Percentiles rank a stretch among this genome's conserved stretches.
Evolutionary conservation across 2,888 invertebrate genomes (phyloP).

Genomic region (Thereva nobilitata): DNA sequence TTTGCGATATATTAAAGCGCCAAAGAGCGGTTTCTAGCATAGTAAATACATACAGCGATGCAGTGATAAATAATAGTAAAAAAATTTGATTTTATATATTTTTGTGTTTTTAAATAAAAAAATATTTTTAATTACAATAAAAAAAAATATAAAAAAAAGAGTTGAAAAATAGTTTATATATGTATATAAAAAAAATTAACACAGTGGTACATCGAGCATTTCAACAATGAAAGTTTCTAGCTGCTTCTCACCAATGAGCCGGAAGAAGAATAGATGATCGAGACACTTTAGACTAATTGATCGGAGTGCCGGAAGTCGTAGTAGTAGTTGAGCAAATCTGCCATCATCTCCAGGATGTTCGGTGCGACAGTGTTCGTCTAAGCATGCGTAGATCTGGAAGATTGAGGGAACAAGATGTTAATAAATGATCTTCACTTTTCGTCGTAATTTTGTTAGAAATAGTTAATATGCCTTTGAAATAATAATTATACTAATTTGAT

Average conservation of each 20-base stretch:
- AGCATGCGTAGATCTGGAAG: slow-evolving; percentile 76
- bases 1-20: slow-evolving; percentile 12
- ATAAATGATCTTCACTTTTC: no score
- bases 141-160: slow-evolving; percentile 3
- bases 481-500: no score
- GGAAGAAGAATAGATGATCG: slow-evolving; percentile 93
- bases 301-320: slow-evolving; percentile 85
- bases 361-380: slow-evolving; percentile 92
- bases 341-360: slow-evolving; percentile 90
- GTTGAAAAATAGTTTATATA: no score
- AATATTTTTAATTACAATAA: neutral
- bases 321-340: slow-evolving; percentile 90
- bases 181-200: slow-evolving; percentile 40
- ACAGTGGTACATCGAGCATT: slow-evolving; percentile 70
- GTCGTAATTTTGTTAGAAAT: no score
- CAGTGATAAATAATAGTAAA: slow-evolving; percentile 25
- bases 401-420: no score
- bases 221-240: slow-evolving; percentile 84
- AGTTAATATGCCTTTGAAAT: no score
- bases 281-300: slow-evolving; percentile 92
- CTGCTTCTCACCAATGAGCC: slow-evolving; percentile 83
- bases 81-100: slow-evolving; percentile 15
- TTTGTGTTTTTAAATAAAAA: slow-evolving; percentile 5
- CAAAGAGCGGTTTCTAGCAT: slow-evolving; percentile 9
- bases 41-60: slow-evolving; percentile 32